phyloP scores from a whole-genome alignment of 2,113 vertebrate species.

The Thalassarche chlororhynchos region DNA sequence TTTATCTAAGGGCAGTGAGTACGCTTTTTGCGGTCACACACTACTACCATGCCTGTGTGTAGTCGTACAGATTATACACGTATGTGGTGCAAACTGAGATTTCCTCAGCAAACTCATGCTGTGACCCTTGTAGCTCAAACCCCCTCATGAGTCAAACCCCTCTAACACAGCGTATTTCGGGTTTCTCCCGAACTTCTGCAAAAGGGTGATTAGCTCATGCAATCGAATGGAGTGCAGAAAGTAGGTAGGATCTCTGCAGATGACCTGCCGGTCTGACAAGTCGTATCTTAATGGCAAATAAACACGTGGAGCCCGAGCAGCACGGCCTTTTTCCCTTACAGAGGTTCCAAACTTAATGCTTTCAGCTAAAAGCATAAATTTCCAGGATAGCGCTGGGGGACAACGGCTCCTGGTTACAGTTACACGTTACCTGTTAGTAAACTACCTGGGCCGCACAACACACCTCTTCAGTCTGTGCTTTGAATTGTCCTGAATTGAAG shows the following conservation, averaged over 20 bases:
- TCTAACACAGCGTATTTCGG: not conserved
- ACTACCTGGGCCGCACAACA: not conserved
- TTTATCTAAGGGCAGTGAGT: not conserved
- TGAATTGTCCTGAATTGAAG: not conserved
- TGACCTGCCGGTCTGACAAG: not conserved
- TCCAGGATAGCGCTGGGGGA: not conserved
- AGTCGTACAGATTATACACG: accelerated
- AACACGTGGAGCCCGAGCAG: not conserved
- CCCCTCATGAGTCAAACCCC: not conserved
- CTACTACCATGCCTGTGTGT: accelerated
- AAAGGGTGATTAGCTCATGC: not conserved
- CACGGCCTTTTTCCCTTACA: not conserved
- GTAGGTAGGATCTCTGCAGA: not conserved
- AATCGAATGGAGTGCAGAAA: accelerated
- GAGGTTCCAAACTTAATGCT: not conserved
- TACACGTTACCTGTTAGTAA: not conserved
- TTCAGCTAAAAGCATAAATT: not conserved
- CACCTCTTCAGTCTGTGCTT: not conserved
- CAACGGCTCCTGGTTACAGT: not conserved
- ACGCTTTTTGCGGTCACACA: not conserved
- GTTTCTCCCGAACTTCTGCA: not conserved
- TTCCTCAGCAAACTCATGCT: not conserved
- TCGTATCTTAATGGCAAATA: not conserved
- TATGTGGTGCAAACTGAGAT: no score
- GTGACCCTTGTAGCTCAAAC: not conserved